Percentiles rank a stretch among this genome's conserved stretches.
Conservation (phyloP, 2,113 vertebrate genomes). For the Apteryx owenii region DNA sequence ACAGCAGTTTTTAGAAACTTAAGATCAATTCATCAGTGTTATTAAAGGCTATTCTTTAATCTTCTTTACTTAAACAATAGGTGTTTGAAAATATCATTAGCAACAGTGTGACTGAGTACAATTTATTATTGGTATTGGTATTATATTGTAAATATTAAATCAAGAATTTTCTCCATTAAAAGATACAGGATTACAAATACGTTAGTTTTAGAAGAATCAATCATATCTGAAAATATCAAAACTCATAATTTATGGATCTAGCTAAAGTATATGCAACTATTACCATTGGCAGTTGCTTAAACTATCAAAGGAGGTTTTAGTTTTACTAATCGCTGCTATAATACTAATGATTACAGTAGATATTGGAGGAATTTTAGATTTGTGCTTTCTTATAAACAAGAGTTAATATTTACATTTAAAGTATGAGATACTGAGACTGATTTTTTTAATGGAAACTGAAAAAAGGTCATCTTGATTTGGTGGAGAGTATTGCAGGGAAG, state of each 20-base stretch:
- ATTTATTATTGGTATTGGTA: slow-evolving; percentile 29
- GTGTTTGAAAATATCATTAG: slow-evolving; percentile 12
- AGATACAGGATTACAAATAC: neutral
- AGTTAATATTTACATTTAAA: neutral
- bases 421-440: neutral
- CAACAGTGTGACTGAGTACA: neutral
- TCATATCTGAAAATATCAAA: neutral
- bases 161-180: neutral
- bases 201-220: neutral
- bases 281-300: neutral
- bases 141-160: slow-evolving; percentile 3
- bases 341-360: neutral
- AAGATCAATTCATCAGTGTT: neutral
- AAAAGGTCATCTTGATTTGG: neutral
- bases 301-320: neutral
- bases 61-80: neutral
- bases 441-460: neutral
- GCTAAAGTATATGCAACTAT: neutral
- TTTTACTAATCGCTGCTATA: neutral
- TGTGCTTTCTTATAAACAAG: neutral
- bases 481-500: neutral
- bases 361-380: slow-evolving; percentile 5
- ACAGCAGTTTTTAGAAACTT: neutral
- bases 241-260: neutral
- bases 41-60: neutral